phyloP scores from a whole-genome alignment of 2,113 vertebrate genomes.

The Copsychus sechellarum region DNA sequence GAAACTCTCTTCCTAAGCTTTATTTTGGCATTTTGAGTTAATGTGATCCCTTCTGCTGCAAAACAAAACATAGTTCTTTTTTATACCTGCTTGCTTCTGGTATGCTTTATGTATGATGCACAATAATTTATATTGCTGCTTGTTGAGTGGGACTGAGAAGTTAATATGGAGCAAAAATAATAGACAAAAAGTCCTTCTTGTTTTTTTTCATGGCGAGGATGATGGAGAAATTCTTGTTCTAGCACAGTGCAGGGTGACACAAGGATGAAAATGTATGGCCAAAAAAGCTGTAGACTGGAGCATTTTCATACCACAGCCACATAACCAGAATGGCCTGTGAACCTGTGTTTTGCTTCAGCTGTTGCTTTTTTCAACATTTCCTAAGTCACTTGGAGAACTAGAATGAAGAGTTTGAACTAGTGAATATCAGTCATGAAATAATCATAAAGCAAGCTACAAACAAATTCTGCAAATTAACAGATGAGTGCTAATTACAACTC shows the following conservation, averaged over 20 bases:
- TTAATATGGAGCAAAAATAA: background rate
- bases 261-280: background rate
- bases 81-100: background rate
- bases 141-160: background rate
- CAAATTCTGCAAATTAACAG: background rate
- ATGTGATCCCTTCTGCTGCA: background rate
- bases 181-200: background rate
- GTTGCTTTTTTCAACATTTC: background rate
- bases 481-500: background rate
- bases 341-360: background rate
- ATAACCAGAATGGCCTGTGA: background rate
- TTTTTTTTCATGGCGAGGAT: background rate
- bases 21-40: background rate
- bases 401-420: background rate
- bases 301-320: background rate
- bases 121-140: background rate
- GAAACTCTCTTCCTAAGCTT: background rate
- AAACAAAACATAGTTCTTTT: background rate
- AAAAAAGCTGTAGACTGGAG: background rate
- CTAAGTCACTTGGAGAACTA: accelerated
- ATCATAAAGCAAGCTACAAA: background rate
- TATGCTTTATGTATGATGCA: background rate
- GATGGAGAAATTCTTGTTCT: background rate
- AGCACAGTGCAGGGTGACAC: background rate
- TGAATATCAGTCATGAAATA: background rate